phyloP scores from a whole-genome alignment of 2,113 vertebrate species.

The Sardina pilchardus region DNA sequence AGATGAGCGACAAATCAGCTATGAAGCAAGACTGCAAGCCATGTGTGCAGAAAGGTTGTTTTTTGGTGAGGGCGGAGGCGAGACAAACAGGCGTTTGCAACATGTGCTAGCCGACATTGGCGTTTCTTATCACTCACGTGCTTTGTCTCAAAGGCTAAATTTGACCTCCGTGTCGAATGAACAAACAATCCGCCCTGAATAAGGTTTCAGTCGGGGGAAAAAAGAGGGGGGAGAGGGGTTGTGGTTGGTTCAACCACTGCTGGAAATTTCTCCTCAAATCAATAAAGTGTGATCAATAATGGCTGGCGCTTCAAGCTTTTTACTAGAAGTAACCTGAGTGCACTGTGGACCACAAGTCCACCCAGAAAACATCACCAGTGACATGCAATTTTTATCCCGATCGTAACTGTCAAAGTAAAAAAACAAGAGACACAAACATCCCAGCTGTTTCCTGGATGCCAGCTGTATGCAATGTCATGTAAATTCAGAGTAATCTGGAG shows the following conservation, averaged over 20 bases:
- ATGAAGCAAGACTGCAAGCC: not conserved
- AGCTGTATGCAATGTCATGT: constrained; percentile 14
- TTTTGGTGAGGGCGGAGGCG: not conserved
- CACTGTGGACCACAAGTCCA: not conserved
- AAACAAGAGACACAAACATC: not conserved
- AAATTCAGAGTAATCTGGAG: constrained; percentile 18
- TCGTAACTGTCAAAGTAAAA: not conserved
- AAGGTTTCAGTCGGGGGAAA: not conserved
- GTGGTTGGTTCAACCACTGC: not conserved
- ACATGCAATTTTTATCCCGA: not conserved
- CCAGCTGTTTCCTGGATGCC: constrained; percentile 14
- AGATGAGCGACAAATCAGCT: constrained; percentile 4
- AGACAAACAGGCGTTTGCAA: not conserved
- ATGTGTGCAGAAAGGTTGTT: not conserved
- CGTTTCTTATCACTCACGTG: not conserved
- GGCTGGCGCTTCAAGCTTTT: not conserved
- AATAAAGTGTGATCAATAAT: not conserved
- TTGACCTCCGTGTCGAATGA: not conserved
- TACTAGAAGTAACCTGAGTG: not conserved
- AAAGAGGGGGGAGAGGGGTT: not conserved
- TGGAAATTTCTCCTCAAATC: not conserved
- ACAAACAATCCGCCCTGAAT: not conserved
- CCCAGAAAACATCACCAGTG: not conserved
- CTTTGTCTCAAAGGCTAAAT: not conserved
- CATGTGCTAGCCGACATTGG: not conserved